Conservation (phyloP, 1,140 invertebrate genomes). For the Sycobia sp. region DNA sequence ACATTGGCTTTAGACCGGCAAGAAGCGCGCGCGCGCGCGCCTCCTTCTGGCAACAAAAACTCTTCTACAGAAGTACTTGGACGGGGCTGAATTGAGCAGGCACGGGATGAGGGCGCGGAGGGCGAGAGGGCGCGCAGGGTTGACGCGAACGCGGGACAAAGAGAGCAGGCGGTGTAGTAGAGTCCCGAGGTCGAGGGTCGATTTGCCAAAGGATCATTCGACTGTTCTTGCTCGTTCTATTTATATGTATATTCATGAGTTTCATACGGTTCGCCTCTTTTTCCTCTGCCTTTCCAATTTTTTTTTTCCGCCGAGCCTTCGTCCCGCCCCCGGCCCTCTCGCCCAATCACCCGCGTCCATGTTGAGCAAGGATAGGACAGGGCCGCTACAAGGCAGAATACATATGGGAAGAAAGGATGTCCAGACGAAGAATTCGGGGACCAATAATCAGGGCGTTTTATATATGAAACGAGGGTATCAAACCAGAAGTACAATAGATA, state of each 20-base stretch:
- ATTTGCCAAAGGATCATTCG: slow-evolving; percentile 35
- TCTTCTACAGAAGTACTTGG: slow-evolving; percentile 27
- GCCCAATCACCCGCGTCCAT: background rate
- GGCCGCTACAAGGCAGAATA: no score
- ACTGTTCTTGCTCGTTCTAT: slow-evolving; percentile 1
- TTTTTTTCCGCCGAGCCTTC: background rate
- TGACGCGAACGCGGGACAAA: no score
- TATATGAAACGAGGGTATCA: no score
- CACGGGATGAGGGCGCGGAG: background rate
- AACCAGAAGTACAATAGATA: no score
- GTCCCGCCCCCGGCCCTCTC: background rate
- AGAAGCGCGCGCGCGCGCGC: slow-evolving; percentile 16
- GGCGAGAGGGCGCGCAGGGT: background rate
- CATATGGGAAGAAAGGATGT: no score
- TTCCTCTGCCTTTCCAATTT: background rate
- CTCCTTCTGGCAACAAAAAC: slow-evolving; percentile 32
- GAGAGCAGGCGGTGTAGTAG: no score
- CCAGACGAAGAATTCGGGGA: no score
- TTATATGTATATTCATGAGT: slow-evolving; percentile 21
- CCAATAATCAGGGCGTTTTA: no score
- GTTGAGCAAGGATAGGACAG: no score
- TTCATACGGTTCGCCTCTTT: background rate
- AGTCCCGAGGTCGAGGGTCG: slow-evolving; percentile 30
- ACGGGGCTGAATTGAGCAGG: slow-evolving; percentile 16
- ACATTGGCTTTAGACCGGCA: slow-evolving; percentile 25